Percentiles rank a stretch among this genome's conserved stretches.
phyloP scores from a whole-genome alignment of 2,888 invertebrate species.

The Sinohyriopsis cumingii region DNA sequence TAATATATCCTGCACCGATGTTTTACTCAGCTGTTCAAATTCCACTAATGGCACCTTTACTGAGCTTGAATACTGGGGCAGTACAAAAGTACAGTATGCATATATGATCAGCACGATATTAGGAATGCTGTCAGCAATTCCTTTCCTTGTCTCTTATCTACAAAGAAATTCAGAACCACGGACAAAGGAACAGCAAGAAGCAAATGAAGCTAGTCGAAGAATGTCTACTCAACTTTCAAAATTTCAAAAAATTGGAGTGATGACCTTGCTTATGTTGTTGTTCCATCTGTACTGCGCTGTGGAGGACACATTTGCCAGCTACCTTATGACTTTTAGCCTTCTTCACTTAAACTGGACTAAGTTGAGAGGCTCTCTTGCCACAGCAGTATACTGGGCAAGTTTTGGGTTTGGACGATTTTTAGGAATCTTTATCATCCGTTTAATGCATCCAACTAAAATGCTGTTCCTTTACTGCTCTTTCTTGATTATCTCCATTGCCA shows the following conservation, averaged over 20 bases:
- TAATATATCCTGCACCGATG: no score
- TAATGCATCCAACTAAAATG: slow-evolving; percentile 65
- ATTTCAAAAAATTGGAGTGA: no score
- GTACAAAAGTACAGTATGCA: slow-evolving; percentile 30
- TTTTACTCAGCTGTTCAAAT: no score
- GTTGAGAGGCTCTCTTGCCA: slow-evolving; percentile 61
- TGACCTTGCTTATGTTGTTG: slow-evolving; percentile 18
- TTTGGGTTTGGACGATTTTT: slow-evolving; percentile 69
- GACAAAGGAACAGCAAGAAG: background rate
- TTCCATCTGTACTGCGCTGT: slow-evolving; percentile 56
- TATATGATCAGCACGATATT: slow-evolving; percentile 36
- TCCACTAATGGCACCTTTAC: no score
- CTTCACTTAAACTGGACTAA: slow-evolving; percentile 63
- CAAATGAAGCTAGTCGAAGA: background rate
- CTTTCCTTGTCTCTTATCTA: slow-evolving; percentile 40
- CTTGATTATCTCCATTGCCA: slow-evolving; percentile 33
- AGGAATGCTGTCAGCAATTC: slow-evolving; percentile 27
- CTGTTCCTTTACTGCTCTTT: slow-evolving; percentile 59
- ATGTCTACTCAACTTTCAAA: no score
- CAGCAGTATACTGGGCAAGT: slow-evolving; percentile 71
- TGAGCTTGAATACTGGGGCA: no score
- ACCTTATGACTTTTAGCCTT: slow-evolving; percentile 68
- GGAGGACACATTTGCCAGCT: slow-evolving; percentile 71
- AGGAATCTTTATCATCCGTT: slow-evolving; percentile 68
- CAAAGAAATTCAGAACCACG: slow-evolving; percentile 5